Evolutionary conservation across 2,888 invertebrate genomes (phyloP).

Genomic region (Drosophila putrida): DNA sequence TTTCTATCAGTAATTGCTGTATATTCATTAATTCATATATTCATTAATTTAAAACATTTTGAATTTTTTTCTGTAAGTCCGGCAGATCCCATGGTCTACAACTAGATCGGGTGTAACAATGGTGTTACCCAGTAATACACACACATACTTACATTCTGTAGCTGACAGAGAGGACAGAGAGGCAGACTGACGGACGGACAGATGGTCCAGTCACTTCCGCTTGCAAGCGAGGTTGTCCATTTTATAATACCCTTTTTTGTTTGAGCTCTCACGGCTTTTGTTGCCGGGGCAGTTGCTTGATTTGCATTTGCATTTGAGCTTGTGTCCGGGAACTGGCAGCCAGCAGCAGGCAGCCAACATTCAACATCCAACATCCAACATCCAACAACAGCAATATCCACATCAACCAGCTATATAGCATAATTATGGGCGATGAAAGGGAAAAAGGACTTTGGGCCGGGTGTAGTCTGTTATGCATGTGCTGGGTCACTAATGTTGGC

Average conservation of each 20-base stretch:
- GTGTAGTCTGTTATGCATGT: conserved; percentile 42
- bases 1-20: background rate
- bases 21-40: background rate
- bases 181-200: conserved; percentile 34
- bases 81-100: background rate
- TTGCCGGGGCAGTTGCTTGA: conserved; percentile 62
- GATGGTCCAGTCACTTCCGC: conserved; percentile 59
- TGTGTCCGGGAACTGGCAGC: conserved; percentile 20
- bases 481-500: conserved; percentile 54
- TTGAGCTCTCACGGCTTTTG: conserved; percentile 58
- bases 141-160: conserved; percentile 18
- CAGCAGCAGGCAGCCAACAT: conserved; percentile 15
- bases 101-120: conserved; percentile 35
- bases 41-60: background rate
- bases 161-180: conserved; percentile 26
- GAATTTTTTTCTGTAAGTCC: background rate
- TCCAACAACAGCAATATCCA: background rate
- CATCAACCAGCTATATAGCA: conserved; percentile 41
- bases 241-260: conserved; percentile 71
- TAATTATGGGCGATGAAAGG: conserved; percentile 59
- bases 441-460: conserved; percentile 27
- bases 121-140: conserved; percentile 6
- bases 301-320: conserved; percentile 61
- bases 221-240: conserved; percentile 48
- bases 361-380: background rate